phyloP scores from a whole-genome alignment of 2,888 invertebrate genomes.

The Aquatica leii region DNA sequence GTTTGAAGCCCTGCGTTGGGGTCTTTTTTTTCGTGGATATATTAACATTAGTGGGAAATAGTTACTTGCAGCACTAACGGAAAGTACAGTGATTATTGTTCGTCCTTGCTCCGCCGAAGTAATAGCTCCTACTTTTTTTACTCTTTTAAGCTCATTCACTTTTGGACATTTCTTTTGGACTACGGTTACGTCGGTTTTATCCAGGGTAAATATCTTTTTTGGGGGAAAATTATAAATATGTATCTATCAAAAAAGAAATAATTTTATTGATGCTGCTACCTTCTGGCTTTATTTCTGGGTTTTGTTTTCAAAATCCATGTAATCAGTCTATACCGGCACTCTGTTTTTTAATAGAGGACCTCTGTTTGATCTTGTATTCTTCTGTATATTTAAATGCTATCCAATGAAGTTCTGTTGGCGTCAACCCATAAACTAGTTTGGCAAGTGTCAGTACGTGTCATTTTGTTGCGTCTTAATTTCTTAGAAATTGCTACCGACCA shows the following conservation, averaged over 20 bases:
- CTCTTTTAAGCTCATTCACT: not conserved
- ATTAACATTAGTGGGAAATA: constrained; percentile 13
- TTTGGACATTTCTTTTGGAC: constrained; percentile 13
- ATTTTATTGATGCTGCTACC: not conserved
- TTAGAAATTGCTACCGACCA: not conserved
- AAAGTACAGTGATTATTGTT: constrained; percentile 19
- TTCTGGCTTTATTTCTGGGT: not conserved
- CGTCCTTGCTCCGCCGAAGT: constrained; percentile 17
- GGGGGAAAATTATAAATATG: not conserved
- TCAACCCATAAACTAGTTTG: constrained; percentile 33
- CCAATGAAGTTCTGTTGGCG: constrained; percentile 22
- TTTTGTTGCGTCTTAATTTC: not conserved
- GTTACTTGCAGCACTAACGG: constrained; percentile 11
- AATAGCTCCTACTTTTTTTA: constrained; percentile 11
- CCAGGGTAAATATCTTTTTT: not conserved
- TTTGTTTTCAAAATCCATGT: not conserved
- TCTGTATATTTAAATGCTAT: constrained; percentile 35
- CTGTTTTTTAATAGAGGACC: too few relatives aligned
- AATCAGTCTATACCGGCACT: not conserved
- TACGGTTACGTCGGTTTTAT: constrained; percentile 3
- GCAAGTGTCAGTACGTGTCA: constrained; percentile 21
- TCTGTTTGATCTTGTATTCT: not conserved
- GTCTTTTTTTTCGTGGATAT: constrained; percentile 15
- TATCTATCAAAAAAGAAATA: not conserved
- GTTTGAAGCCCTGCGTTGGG: constrained; percentile 24